Evolutionary conservation across 2,888 invertebrate species (phyloP).

Genomic region (Artemia sinica): DNA sequence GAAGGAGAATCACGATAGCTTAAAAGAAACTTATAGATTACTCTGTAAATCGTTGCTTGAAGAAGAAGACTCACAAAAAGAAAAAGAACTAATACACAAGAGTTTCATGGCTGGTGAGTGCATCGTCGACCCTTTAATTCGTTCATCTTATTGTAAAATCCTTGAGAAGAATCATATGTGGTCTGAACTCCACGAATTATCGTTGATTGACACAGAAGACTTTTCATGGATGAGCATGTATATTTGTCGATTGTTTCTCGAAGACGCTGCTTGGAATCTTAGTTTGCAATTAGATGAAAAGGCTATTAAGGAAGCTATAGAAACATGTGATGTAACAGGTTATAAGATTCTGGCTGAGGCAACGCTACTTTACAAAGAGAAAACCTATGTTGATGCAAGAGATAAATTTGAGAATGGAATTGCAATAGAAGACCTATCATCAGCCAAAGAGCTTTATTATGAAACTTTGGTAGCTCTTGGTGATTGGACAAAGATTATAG

Average conservation of each 20-base stretch:
- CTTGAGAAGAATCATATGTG: not conserved
- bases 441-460: not conserved
- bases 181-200: not conserved
- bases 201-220: not conserved
- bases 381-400: not conserved
- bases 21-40: not conserved
- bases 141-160: not conserved
- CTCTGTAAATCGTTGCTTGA: constrained; percentile 4
- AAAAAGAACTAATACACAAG: not conserved
- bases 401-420: not conserved
- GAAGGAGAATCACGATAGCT: not conserved
- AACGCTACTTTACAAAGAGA: too few relatives aligned
- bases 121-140: not conserved
- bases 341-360: too few relatives aligned
- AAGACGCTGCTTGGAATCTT: constrained; percentile 7
- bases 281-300: not conserved
- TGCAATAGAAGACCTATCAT: not conserved
- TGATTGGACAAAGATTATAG: constrained; percentile 3
- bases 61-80: not conserved
- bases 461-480: not conserved
- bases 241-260: not conserved
- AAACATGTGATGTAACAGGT: not conserved
- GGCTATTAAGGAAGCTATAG: not conserved
- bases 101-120: not conserved
- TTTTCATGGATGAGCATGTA: not conserved